Percentiles rank a stretch among this genome's conserved stretches.
Conservation (phyloP, 1,140 invertebrate genomes). For the Ditylenchus dipsaci region DNA sequence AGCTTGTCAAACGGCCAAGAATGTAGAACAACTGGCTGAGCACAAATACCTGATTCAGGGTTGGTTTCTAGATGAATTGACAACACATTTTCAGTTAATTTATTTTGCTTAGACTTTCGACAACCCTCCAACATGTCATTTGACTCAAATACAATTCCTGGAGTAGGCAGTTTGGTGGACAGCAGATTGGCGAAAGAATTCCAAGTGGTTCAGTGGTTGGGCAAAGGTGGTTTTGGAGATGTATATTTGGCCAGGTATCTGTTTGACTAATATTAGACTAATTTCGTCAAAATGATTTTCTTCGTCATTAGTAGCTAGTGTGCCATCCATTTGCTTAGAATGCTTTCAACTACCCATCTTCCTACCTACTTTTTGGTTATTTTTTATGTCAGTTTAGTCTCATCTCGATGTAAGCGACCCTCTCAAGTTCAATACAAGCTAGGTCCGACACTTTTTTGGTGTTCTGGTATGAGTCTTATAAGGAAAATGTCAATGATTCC, state of each 20-base stretch:
- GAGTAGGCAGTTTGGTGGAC: background rate
- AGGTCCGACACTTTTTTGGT: no score
- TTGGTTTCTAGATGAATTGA: slow-evolving; percentile 7
- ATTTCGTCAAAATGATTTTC: slow-evolving; percentile 56
- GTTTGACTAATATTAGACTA: background rate
- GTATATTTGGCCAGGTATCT: slow-evolving; percentile 77
- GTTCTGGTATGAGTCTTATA: no score
- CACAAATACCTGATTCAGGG: slow-evolving; percentile 22
- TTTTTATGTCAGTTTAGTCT: no score
- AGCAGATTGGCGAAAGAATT: slow-evolving; percentile 70
- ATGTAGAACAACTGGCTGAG: slow-evolving; percentile 10
- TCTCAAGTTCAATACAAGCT: no score
- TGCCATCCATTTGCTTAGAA: no score
- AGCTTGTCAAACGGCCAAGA: slow-evolving; percentile 4
- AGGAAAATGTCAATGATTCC: no score
- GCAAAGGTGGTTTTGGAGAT: slow-evolving; percentile 89
- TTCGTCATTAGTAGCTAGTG: no score
- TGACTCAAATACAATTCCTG: slow-evolving; percentile 12
- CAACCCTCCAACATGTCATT: slow-evolving; percentile 1
- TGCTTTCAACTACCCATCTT: no score
- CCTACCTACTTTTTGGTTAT: no score
- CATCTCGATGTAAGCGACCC: no score
- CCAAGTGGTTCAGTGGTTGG: slow-evolving; percentile 76
- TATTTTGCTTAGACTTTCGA: slow-evolving; percentile 8
- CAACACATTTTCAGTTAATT: background rate